A percentile compares a stretch with the other conserved stretches of the same genome.
Evolutionary conservation across 1,140 invertebrate species (phyloP).

Genomic region (Periplaneta americana): DNA sequence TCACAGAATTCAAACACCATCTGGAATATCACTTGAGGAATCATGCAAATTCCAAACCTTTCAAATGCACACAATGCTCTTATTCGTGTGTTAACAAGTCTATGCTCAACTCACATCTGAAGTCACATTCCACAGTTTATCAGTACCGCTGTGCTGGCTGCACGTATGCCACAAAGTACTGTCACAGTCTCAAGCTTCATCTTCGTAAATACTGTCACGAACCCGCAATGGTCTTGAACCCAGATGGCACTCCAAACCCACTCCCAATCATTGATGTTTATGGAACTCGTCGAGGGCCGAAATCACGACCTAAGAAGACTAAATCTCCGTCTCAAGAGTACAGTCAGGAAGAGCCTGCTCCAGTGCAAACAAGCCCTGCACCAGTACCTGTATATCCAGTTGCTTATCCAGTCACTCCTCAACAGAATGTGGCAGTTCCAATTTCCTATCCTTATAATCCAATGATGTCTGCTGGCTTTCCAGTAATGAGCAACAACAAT

Average conservation of each 20-base stretch:
- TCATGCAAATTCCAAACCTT: slow-evolving; percentile 94
- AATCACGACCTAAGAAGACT: slow-evolving; percentile 46
- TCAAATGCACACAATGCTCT: slow-evolving; percentile 87
- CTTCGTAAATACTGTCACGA: slow-evolving; percentile 82
- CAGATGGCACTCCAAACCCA: slow-evolving; percentile 82
- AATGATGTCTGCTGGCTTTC: slow-evolving; percentile 20
- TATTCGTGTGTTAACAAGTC: slow-evolving; percentile 98
- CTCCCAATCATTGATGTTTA: slow-evolving; percentile 86
- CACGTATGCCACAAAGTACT: slow-evolving; percentile 97
- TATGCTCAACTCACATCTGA: slow-evolving; percentile 98
- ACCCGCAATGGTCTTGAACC: slow-evolving; percentile 78
- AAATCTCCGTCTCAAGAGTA: not conserved
- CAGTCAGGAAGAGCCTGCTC: not conserved
- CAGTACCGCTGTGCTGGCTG: slow-evolving; percentile 94
- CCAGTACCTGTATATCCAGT: slow-evolving; percentile 23
- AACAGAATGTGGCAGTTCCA: slow-evolving; percentile 13
- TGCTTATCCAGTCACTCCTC: slow-evolving; percentile 19
- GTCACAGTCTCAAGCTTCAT: slow-evolving; percentile 95
- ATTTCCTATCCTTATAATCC: slow-evolving; percentile 25
- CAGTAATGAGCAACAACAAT: slow-evolving; percentile 28
- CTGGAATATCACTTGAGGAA: slow-evolving; percentile 95
- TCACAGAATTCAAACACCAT: slow-evolving; percentile 99
- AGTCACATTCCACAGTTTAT: slow-evolving; percentile 95
- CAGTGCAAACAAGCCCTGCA: not conserved
- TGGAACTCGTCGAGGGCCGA: slow-evolving; percentile 79